Evolutionary conservation across 2,888 invertebrate genomes (phyloP), one percentile per base, ranked within the genome.

Genomic region (Drosophila conformis): DNA sequence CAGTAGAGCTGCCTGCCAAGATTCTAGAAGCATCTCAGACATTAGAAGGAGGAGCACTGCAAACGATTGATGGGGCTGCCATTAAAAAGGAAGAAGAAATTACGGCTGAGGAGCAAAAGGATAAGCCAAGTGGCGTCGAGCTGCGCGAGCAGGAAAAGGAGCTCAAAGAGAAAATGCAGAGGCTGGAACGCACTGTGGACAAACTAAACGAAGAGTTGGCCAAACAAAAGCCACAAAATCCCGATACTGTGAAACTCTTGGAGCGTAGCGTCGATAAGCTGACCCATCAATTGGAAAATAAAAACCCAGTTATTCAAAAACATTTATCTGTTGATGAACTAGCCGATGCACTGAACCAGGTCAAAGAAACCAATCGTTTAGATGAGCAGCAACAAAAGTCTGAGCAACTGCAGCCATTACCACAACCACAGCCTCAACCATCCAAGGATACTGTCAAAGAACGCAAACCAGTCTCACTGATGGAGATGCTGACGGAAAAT

Each of bases 11-110:
- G 48, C 25, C 52, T 8, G n/a, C 58, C 0, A 18, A 15, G 3
- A 49, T 64, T 8, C 31, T 21, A 18, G 52, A 63, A 51, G 8
- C 42, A 0, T 21, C 69, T 7, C 35, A 51, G 1, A 25, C 60
- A 8, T n/a, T 54, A 7, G 40, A 68, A 5, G 31, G 31, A 2
- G 49, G 49, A 0, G 71, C 58, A 25, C 82, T 82, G 58, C 82
- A 88, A 70, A 80, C 87, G 40, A 93, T 93, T 40, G 91, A 92
- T 52, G 93, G 93, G 3, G 93, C 93, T 49, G 93, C 93, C 25
- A 93, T 93, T 62, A 94, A 94, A 76, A 94, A 94, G 80, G 93
- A 94, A 51, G 92, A 93, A 48, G 91, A 92, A 66, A 91, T 92
- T 35, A 91, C 91, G 3, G 91, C 91, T 4, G 93, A 93, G 56